Conservation (phyloP, 2,113 vertebrate species). For the Nanorana parkeri region DNA sequence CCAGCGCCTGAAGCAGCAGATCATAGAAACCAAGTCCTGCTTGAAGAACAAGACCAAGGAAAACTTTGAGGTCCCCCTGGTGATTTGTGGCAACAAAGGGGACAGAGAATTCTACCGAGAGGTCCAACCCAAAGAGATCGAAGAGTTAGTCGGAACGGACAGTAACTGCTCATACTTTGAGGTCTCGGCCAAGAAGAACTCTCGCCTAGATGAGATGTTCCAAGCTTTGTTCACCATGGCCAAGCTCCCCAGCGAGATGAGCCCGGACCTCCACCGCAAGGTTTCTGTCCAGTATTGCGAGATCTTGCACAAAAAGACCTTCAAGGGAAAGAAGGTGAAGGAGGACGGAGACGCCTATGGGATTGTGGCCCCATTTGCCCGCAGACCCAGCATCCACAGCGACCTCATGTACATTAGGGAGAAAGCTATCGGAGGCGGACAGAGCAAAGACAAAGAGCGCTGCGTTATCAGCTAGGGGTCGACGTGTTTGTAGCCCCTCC, state of each 20-base stretch:
- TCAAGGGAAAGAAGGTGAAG: slow-evolving; percentile 85
- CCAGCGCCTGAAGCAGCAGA: slow-evolving; percentile 92
- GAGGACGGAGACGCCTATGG: slow-evolving; percentile 88
- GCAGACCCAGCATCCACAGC: slow-evolving; percentile 94
- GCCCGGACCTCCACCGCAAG: slow-evolving; percentile 93
- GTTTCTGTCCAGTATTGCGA: slow-evolving; percentile 93
- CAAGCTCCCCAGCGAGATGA: slow-evolving; percentile 96
- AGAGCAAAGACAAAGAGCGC: slow-evolving; percentile 89
- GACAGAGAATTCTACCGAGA: slow-evolving; percentile 90
- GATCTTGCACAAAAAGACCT: slow-evolving; percentile 84
- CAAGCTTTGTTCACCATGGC: slow-evolving; percentile 91
- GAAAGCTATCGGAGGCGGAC: slow-evolving; percentile 84
- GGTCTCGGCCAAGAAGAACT: slow-evolving; percentile 96
- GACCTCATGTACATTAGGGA: slow-evolving; percentile 97
- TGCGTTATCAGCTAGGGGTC: slow-evolving; percentile 88
- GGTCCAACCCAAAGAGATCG: slow-evolving; percentile 85
- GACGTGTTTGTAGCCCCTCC: not conserved
- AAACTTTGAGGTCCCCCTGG: slow-evolving; percentile 89
- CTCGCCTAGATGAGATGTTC: slow-evolving; percentile 95
- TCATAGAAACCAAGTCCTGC: slow-evolving; percentile 94
- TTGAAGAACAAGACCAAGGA: slow-evolving; percentile 96
- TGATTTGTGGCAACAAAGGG: slow-evolving; percentile 96
- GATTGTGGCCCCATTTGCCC: slow-evolving; percentile 90
- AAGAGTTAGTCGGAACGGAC: slow-evolving; percentile 84
- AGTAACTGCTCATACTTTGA: slow-evolving; percentile 93